These are phyloP conservation scores for Labeo rohita DNA, from an alignment of 2,113 vertebrate genomes.

Conservation along the genomic window DNA sequence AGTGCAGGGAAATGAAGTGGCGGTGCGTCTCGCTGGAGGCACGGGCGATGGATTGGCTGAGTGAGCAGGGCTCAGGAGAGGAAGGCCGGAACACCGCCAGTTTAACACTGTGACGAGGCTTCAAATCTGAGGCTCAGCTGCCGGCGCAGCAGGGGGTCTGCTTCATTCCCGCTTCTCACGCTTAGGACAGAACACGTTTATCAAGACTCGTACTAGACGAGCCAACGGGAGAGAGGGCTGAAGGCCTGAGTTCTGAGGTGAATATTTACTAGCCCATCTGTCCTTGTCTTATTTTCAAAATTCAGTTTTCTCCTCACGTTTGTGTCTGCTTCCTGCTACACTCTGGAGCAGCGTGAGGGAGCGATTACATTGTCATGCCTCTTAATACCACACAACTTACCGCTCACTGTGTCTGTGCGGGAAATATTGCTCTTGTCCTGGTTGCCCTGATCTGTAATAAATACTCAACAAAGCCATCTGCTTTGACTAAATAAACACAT, in stretches of 20 bases:
- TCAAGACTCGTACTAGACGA: constrained; percentile 17
- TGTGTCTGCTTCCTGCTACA: neutral
- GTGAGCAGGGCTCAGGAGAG: constrained; percentile 4
- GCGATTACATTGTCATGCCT: constrained; percentile 29
- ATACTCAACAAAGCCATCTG: constrained; percentile 20
- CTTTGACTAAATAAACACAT: neutral
- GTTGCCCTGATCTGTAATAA: neutral
- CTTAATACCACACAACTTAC: neutral
- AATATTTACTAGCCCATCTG: constrained; percentile 37
- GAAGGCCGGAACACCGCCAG: neutral
- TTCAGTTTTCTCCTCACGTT: constrained; percentile 25
- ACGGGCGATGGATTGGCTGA: constrained; percentile 23
- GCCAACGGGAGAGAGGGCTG: neutral
- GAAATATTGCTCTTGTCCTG: constrained; percentile 16
- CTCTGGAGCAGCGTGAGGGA: constrained; percentile 6
- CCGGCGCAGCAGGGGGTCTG: neutral
- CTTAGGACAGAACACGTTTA: neutral
- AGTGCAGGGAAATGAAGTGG: constrained; percentile 15
- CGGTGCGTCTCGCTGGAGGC: constrained; percentile 17
- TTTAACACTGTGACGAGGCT: constrained; percentile 21
- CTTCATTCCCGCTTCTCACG: neutral
- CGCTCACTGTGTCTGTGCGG: neutral
- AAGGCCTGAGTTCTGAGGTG: constrained; percentile 3
- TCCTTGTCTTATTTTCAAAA: constrained; percentile 19
- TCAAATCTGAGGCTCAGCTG: constrained; percentile 34